phyloP scores from a whole-genome alignment of 2,888 invertebrate species.

The Meghimatium bilineatum region DNA sequence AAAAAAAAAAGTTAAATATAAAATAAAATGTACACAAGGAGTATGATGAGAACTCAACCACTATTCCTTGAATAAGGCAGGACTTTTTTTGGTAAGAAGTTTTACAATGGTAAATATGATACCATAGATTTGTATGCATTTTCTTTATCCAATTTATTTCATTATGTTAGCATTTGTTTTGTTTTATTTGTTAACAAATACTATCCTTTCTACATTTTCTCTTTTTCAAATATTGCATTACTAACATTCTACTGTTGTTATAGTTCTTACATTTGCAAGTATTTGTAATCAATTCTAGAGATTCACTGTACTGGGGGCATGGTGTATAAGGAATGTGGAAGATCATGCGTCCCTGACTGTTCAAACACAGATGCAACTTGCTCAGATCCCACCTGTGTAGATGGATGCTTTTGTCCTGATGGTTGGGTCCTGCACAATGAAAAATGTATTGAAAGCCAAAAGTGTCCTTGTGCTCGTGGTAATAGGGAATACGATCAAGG shows the following conservation, averaged over 20 bases:
- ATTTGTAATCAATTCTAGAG: slow-evolving; percentile 80
- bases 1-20: no score
- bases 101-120: no score
- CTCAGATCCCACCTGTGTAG: slow-evolving; percentile 82
- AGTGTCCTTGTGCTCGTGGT: slow-evolving; percentile 85
- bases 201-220: not conserved
- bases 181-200: not conserved
- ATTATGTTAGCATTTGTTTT: no score
- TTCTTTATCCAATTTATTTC: no score
- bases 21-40: no score
- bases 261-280: not conserved
- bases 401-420: slow-evolving; percentile 91
- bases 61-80: no score
- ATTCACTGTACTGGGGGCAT: slow-evolving; percentile 86
- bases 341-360: slow-evolving; percentile 85
- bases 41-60: no score
- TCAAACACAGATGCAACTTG: slow-evolving; percentile 66
- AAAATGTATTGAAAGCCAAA: slow-evolving; percentile 85
- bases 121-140: no score
- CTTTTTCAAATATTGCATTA: not conserved
- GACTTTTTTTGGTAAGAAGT: no score
- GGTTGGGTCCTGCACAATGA: slow-evolving; percentile 86
- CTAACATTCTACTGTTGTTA: not conserved
- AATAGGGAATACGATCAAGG: slow-evolving; percentile 77
- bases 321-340: slow-evolving; percentile 87